A percentile compares a stretch with the other conserved stretches of the same genome.
Conservation (phyloP, 2,113 vertebrate species). For the Phyllostomus discolor region DNA sequence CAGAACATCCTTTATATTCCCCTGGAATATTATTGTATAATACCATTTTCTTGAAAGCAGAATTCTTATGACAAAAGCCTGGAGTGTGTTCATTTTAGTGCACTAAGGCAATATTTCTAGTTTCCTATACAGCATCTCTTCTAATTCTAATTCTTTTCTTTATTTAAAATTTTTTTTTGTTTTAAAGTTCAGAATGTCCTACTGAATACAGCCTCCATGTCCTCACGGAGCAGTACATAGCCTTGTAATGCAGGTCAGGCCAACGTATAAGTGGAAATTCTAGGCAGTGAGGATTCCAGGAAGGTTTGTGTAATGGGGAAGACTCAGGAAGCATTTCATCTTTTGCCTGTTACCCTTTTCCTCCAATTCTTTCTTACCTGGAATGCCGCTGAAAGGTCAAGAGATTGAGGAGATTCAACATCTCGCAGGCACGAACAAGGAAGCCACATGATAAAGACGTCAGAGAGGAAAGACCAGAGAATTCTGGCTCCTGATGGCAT, state of each 20-base stretch:
- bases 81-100: not conserved
- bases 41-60: not conserved
- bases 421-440: not conserved
- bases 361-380: not conserved
- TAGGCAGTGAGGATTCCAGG: not conserved
- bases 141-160: not conserved
- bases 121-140: not conserved
- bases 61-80: slow-evolving; percentile 22
- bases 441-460: not conserved
- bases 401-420: not conserved
- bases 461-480: not conserved
- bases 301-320: not conserved
- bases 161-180: not conserved
- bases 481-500: not conserved
- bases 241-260: not conserved
- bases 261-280: not conserved
- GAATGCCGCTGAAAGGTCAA: not conserved
- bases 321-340: not conserved
- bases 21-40: not conserved
- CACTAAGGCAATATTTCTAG: not conserved
- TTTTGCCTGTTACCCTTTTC: not conserved
- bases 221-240: not conserved
- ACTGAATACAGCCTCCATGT: not conserved
- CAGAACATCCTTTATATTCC: not conserved
- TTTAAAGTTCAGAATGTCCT: not conserved